Evolutionary conservation across 1,140 invertebrate genomes (phyloP).

Genomic region (Panonychus citri): DNA sequence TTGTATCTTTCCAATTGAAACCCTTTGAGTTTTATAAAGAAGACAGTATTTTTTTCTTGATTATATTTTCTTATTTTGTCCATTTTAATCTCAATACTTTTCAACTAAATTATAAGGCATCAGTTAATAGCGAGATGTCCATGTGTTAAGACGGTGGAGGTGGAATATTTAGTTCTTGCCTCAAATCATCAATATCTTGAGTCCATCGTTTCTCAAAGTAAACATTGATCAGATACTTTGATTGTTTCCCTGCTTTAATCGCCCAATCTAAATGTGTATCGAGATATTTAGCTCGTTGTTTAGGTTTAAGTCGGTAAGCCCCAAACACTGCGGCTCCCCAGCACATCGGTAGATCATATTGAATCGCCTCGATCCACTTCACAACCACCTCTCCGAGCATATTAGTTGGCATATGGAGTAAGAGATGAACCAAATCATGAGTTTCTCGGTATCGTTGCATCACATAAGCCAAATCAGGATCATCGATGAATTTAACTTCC

Average conservation of each 20-base stretch:
- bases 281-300: constrained; percentile 53
- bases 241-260: constrained; percentile 44
- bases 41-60: no score
- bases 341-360: constrained; percentile 72
- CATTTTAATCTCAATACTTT: no score
- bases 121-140: no score
- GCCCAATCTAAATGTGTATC: constrained; percentile 68
- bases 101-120: no score
- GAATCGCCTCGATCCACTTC: constrained; percentile 90
- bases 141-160: neutral
- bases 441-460: constrained; percentile 90
- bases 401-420: constrained; percentile 77
- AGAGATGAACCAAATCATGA: constrained; percentile 79
- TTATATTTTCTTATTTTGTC: no score
- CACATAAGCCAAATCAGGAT: constrained; percentile 73
- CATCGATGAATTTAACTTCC: constrained; percentile 69
- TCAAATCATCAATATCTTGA: constrained; percentile 52
- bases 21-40: no score
- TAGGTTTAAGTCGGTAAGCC: constrained; percentile 48
- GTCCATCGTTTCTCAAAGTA: constrained; percentile 91
- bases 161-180: constrained; percentile 27
- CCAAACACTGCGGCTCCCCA: constrained; percentile 63
- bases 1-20: no score
- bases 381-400: constrained; percentile 65
- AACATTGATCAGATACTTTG: constrained; percentile 50